Evolutionary conservation across 2,797 vertebrate species (phyloP).

Genomic region (Bovichtus diacanthus): DNA sequence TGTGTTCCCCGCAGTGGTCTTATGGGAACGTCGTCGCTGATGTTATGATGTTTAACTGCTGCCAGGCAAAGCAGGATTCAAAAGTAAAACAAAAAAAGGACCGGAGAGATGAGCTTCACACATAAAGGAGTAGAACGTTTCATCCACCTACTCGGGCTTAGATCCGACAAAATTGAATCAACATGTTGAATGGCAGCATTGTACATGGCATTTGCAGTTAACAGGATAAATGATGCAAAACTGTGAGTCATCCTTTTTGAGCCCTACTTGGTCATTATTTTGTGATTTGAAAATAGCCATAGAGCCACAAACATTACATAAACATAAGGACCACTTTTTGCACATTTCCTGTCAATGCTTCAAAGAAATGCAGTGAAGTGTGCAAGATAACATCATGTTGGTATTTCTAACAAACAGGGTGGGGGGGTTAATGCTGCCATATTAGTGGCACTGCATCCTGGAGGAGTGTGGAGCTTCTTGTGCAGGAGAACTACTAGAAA

Average conservation of each 20-base stretch:
- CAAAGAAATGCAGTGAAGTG: no score
- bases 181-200: background rate
- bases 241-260: background rate
- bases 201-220: background rate
- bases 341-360: background rate
- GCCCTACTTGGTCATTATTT: background rate
- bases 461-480: background rate
- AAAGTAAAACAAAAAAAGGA: background rate
- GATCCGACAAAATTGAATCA: background rate
- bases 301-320: background rate
- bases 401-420: no score
- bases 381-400: no score
- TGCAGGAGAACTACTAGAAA: slow-evolving; percentile 4
- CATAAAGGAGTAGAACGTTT: background rate
- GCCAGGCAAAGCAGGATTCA: background rate
- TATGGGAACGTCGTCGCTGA: slow-evolving; percentile 31
- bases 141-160: background rate
- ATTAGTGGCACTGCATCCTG: no score
- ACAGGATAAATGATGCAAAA: background rate
- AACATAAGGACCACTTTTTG: background rate
- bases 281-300: background rate
- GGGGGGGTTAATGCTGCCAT: no score
- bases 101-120: background rate
- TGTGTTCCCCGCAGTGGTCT: slow-evolving; percentile 18
- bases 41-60: slow-evolving; percentile 13